Evolutionary conservation across 2,797 vertebrate genomes (phyloP).

Genomic region (Cichlasoma orientale): DNA sequence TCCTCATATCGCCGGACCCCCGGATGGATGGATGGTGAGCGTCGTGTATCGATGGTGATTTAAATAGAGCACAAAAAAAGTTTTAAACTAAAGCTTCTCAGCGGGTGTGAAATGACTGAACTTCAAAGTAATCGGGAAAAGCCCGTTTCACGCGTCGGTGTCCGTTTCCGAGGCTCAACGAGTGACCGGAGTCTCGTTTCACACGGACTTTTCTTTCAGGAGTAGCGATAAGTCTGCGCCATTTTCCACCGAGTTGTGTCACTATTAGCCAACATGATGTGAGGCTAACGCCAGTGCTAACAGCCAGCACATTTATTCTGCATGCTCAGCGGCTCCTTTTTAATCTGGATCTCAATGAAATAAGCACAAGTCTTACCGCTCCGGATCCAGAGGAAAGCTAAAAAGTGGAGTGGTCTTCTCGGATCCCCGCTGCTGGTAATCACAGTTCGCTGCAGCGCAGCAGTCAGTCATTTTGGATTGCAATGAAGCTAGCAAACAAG

Average conservation of each 20-base stretch:
- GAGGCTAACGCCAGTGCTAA: conserved; percentile 67
- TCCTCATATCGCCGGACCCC: not conserved
- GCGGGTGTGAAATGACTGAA: not conserved
- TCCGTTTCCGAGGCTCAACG: not conserved
- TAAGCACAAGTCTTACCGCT: conserved; percentile 74
- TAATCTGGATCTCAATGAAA: not conserved
- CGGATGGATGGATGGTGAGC: conserved; percentile 33
- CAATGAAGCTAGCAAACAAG: conserved; percentile 72
- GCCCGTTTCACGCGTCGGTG: accelerated
- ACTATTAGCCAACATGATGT: conserved; percentile 71
- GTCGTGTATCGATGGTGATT: conserved; percentile 53
- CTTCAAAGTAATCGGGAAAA: accelerated
- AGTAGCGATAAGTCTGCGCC: conserved; percentile 75
- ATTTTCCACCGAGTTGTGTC: conserved; percentile 78
- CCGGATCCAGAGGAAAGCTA: conserved; percentile 83
- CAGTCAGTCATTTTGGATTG: conserved; percentile 87
- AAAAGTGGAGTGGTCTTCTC: conserved; percentile 77
- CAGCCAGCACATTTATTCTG: conserved; percentile 54
- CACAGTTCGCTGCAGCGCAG: conserved; percentile 86
- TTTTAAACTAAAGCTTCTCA: conserved; percentile 42
- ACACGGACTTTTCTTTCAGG: conserved; percentile 59
- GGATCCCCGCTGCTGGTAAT: conserved; percentile 73
- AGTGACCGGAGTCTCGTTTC: conserved; percentile 16
- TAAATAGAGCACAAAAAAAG: conserved; percentile 62
- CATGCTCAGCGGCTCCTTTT: conserved; percentile 21